Evolutionary conservation across 2,888 invertebrate species (phyloP), one percentile per base, ranked within the genome.

Genomic region (Gortyna flavago): DNA sequence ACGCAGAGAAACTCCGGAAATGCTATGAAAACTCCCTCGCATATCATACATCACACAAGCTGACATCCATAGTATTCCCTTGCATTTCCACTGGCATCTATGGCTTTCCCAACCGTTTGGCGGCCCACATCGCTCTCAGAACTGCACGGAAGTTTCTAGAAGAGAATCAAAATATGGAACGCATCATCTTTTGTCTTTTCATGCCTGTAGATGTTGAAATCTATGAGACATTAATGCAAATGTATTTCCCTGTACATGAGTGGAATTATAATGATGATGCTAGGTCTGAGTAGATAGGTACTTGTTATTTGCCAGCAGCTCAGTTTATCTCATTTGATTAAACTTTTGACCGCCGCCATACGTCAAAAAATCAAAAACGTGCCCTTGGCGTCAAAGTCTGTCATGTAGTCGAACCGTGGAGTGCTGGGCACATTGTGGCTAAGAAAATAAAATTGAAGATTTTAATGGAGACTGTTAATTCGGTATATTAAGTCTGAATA

Each of bases 41-140:
- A 0, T 85, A 97, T 29, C 97, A 97, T 74, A 90, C 94, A 25
- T 93, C 97, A 51, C 96, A 98, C 83, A 93, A 97, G 4, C 89
- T 98, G 4, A 95, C 95, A 68, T 97, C 98, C 9, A 97, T 99
- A 67, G 99, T 99, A 0, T 99, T 99, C 92, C 99, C 99, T 0
- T 99, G 99, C 91, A 98, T 99, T 90, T 98, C 99, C 0, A 99
- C 99, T 8, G 99, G 99, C n/a, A 97, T 99, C 82, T 99, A 98
- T 92, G 98, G 98, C 0, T 99, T 99, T 93, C 99, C 99, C 0
- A 98, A 98, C 91, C 97, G 97, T 80, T 94, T 97, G 57, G 99
- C 99, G 0, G 98, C 98, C 0, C 97, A 98, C 88, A 97, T 99
- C 8, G 99, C 98, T 6, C 92, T 98, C 13, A 93, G 95, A 41